Evolutionary conservation across 1,140 invertebrate genomes (phyloP), one percentile per base, ranked within the genome.

Genomic region (Lutraria rhynchaena): DNA sequence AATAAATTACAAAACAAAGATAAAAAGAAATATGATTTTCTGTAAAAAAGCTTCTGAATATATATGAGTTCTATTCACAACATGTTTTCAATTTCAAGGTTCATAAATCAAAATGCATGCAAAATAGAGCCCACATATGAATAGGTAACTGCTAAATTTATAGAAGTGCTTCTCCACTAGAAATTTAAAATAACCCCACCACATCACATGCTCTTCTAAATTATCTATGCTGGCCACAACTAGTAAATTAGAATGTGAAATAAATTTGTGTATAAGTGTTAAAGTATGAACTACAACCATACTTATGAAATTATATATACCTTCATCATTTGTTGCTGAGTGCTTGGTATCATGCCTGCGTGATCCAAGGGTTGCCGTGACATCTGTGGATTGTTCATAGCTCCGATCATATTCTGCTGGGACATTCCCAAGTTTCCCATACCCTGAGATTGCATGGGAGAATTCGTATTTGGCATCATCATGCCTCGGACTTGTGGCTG

Each of bases 301-400:
- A 41, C 37, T 7, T 41, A 41, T 7, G 15, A 41, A 41, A 5
- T 22, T 19, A 55, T 19, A 49, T 7, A 74, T 81, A 86, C 86
- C 85, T 86, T 86, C 83, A 87, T 86, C 73, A 85, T 74, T 37
- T 86, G 86, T 57, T 86, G 89, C 33, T 81, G 77, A 69, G 86
- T 83, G 22, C 44, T 76, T 27, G 87, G 71, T 58, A 83, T 84
- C 83, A 90, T 82, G 37, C 84, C 83, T n/a, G 87, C 75, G 75
- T 88, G 87, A n/a, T 88, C 87, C 73, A 88, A 73, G 0, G 67
- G 67, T 71, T 86, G 61, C 86, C 86, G 61, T 82, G 87, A 37
- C 77, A 87, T 83, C 63, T 85, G 85, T 13, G 83, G 82, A 58
- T 82, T 81, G 51, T 76, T 80, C 74, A 86, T 55, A 11, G 78